Percentiles rank a stretch among this genome's conserved stretches.
Evolutionary conservation across 2,888 invertebrate species (phyloP).

Genomic region (Meteorus cinctellus): DNA sequence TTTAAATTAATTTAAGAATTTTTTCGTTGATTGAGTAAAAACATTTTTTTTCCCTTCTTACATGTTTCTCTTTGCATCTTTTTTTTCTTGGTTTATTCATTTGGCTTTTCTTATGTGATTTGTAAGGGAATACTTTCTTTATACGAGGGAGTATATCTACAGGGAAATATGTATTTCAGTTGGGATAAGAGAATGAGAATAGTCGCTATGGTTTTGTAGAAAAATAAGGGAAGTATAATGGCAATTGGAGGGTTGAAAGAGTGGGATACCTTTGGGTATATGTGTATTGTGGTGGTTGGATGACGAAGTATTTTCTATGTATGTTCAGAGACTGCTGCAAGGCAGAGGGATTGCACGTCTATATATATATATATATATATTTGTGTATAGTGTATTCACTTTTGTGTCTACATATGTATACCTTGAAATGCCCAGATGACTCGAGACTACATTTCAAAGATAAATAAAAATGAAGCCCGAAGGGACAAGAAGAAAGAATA

Average conservation of each 20-base stretch:
- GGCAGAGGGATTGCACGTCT: background rate
- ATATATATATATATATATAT: background rate
- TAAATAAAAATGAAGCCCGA: constrained; percentile 23
- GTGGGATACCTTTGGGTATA: background rate
- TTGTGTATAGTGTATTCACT: background rate
- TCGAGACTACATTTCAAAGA: constrained; percentile 25
- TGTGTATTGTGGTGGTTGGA: background rate
- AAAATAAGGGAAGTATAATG: constrained; percentile 7
- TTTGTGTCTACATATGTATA: background rate
- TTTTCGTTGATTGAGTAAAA: no score
- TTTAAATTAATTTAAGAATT: no score
- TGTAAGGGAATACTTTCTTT: background rate
- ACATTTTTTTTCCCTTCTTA: background rate
- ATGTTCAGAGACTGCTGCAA: constrained; percentile 13
- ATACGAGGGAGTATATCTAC: background rate
- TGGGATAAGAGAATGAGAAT: background rate
- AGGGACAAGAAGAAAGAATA: background rate
- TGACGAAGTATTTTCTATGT: background rate
- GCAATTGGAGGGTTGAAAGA: background rate
- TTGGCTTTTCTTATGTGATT: background rate
- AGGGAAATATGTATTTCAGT: constrained; percentile 14
- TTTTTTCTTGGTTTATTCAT: background rate
- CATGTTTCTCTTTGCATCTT: background rate
- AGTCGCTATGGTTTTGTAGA: background rate
- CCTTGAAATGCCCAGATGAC: background rate